Evolutionary conservation across 2,888 invertebrate genomes (phyloP), one percentile per base, ranked within the genome.

Genomic region (Sisyra nigra): DNA sequence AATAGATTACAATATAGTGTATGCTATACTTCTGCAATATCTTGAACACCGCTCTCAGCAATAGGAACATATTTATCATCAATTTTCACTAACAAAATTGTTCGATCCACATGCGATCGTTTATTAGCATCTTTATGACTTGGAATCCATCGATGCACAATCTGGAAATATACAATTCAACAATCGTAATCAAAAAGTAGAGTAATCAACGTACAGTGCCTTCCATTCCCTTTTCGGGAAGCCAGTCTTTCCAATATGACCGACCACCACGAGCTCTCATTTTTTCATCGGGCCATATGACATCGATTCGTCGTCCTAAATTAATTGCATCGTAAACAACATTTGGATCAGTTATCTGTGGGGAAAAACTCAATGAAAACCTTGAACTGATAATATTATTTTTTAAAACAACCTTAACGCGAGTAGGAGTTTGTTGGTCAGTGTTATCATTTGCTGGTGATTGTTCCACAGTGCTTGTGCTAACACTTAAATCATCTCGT

Each of bases 71-170:
- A 93, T 55, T 80, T 82, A 54, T 93, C 93, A 11, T 87, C 89
- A 38, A 94, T 85, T 63, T 89, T 86, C n/a, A 96, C 75, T 11
- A 96, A 73, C 13, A 94, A 71, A 46, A 96, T 87, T 41, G 83
- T 87, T 54, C 88, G 80, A 65, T 93, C 93, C 11, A 92, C 84
- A 60, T 93, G 91, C 3, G 93, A 93, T 13, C 94, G 74, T 45
- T 81, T 77, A 51, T 78, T 77, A 0, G 82, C 80, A 58, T 93
- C 91, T 42, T 84, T 75, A 66, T 96, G 93, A 63, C 83, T 86
- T 0, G 94, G 96, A 31, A 80, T 76, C 94, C 96, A 96, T 50
- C 84, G 81, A 63, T 96, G 94, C 8, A 94, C 91, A 42, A 89
- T 84, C 72, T 82, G 57, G 1, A 50, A 49, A 52, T 41, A 37